Evolutionary conservation across 2,888 invertebrate species (phyloP), one percentile per base, ranked within the genome.

Genomic region (Phoronis australis): DNA sequence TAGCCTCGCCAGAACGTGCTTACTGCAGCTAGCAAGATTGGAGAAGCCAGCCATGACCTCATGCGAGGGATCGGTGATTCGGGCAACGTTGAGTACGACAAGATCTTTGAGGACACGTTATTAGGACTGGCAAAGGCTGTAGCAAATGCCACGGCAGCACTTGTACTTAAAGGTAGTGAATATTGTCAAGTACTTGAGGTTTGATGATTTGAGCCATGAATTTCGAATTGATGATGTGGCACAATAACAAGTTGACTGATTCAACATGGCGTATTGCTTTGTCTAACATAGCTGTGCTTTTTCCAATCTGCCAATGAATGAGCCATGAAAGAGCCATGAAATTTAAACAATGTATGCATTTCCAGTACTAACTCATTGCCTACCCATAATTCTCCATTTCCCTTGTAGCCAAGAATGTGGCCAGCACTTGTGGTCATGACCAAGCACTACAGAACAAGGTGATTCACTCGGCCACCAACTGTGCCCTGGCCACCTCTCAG

Each of bases 351-450:
- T n/a, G n/a, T n/a, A n/a, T n/a, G n/a, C n/a, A n/a, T n/a, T n/a
- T n/a, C n/a, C n/a, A n/a, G n/a, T n/a, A n/a, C n/a, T n/a, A n/a
- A n/a, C n/a, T n/a, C n/a, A n/a, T n/a, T n/a, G n/a, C n/a, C n/a
- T n/a, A n/a, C n/a, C n/a, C n/a, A n/a, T n/a, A n/a, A n/a, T n/a
- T n/a, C n/a, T n/a, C n/a, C n/a, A n/a, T n/a, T n/a, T n/a, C n/a
- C n/a, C n/a, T n/a, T n/a, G n/a, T n/a, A n/a, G 96, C 97, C 0
- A 96, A 97, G 81, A 90, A 90, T 66, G 94, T 97, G 56, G 95
- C 97, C 0, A 89, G 90, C 1, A 79, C 79, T 43, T 89, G 89
- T 59, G 88, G 89, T 62, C n/a, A n/a, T n/a, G 86, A 88, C 65
- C 87, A 87, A 57, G 85, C 84, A 35, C 83, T 85, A 26, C 90